phyloP scores from a whole-genome alignment of 1,140 invertebrate genomes.

The Drosophila kepulauana region DNA sequence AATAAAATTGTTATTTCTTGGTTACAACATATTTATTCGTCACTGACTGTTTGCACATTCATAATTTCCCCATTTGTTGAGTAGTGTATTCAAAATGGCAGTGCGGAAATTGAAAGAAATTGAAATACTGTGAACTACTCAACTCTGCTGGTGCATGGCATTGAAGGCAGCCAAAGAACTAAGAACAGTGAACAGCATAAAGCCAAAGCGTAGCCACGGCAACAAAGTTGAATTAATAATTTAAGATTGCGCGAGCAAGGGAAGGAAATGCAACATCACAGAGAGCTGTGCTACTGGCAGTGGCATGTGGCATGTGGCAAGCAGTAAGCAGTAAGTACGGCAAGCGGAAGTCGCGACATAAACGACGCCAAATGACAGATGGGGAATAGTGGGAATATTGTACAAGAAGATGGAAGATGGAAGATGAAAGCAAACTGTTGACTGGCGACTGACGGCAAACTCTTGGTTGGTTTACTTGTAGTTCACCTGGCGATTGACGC shows the following conservation, averaged over 20 bases:
- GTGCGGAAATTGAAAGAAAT: conserved; percentile 56
- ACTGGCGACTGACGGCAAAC: background rate
- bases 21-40: no score
- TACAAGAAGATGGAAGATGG: background rate
- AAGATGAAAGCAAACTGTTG: background rate
- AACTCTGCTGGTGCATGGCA: conserved; percentile 18
- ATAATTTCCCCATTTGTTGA: background rate
- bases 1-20: no score
- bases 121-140: conserved; percentile 30
- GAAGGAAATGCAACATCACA: conserved; percentile 23
- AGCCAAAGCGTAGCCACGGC: conserved; percentile 4
- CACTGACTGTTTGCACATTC: no score
- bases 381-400: background rate
- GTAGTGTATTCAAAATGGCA: conserved; percentile 28
- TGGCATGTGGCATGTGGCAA: background rate
- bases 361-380: background rate
- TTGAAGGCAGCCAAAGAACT: conserved; percentile 8
- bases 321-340: background rate
- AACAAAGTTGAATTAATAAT: conserved; percentile 40
- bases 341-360: conserved; percentile 22
- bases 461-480: conserved; percentile 16
- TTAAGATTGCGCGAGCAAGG: conserved; percentile 37
- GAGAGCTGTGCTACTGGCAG: background rate
- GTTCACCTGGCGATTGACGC: conserved; percentile 22
- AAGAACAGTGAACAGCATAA: background rate